phyloP scores from a whole-genome alignment of 2,113 vertebrate species.

The Brienomyrus brachyistius region DNA sequence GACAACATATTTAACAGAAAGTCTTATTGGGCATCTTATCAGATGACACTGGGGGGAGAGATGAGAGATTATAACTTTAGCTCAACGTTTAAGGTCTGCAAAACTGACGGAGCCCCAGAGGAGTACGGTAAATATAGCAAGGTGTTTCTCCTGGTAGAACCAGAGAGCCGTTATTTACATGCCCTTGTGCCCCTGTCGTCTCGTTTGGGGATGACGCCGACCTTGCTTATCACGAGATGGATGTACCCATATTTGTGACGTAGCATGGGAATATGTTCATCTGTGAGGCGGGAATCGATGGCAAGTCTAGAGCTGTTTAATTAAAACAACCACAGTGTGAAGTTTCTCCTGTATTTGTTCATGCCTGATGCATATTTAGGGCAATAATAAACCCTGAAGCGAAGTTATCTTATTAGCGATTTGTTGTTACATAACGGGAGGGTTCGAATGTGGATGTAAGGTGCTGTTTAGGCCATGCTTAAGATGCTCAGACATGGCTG shows the following conservation, averaged over 20 bases:
- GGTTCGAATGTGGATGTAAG: background rate
- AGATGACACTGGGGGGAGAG: background rate
- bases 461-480: background rate
- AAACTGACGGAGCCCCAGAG: background rate
- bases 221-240: background rate
- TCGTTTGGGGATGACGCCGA: background rate
- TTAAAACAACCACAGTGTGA: background rate
- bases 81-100: background rate
- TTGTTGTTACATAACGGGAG: background rate
- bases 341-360: background rate
- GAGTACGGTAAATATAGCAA: background rate
- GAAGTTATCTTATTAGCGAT: background rate
- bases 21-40: background rate
- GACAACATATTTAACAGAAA: background rate
- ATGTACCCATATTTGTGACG: background rate
- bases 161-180: background rate
- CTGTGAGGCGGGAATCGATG: background rate
- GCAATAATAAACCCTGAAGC: background rate
- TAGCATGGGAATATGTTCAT: background rate
- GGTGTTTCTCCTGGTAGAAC: background rate
- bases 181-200: background rate
- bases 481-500: background rate
- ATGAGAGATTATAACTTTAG: background rate
- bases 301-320: background rate
- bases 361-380: background rate